Conservation (phyloP, 2,113 vertebrate species). For the Bujurquina vittata region DNA sequence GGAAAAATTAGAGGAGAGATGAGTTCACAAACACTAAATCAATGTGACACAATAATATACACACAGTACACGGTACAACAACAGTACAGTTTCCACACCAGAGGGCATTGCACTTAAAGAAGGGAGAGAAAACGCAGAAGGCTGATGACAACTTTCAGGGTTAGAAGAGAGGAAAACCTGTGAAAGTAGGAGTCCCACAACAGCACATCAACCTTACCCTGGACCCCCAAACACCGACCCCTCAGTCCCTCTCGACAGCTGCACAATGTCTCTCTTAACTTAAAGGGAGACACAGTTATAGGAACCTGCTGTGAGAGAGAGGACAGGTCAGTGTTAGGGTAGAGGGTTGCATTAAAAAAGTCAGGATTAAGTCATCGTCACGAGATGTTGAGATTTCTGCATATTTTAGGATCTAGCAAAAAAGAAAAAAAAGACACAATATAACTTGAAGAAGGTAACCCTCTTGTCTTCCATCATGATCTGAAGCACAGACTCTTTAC, state of each 20-base stretch:
- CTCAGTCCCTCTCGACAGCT: constrained; percentile 81
- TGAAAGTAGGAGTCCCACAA: constrained; percentile 87
- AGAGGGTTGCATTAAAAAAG: constrained; percentile 28
- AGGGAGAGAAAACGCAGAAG: constrained; percentile 71
- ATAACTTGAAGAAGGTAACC: neutral
- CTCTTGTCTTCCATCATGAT: neutral
- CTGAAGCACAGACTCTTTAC: neutral
- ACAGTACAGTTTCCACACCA: constrained; percentile 71
- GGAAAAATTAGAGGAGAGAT: constrained; percentile 80
- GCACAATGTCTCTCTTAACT: constrained; percentile 87
- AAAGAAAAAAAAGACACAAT: neutral
- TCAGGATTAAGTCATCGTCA: constrained; percentile 11
- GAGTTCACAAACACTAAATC: constrained; percentile 79
- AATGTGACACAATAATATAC: constrained; percentile 77
- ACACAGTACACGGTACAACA: constrained; percentile 70
- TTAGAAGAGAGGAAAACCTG: constrained; percentile 80
- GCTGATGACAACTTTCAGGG: constrained; percentile 78
- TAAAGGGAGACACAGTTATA: constrained; percentile 96
- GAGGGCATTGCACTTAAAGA: constrained; percentile 60
- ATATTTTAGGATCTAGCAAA: neutral
- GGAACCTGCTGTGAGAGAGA: constrained; percentile 96
- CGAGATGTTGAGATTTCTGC: neutral
- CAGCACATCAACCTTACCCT: constrained; percentile 96
- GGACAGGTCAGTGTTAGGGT: constrained; percentile 85
- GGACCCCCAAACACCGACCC: constrained; percentile 86